Conservation (phyloP, 2,797 vertebrate species). For the Hozukius guyotensis region DNA sequence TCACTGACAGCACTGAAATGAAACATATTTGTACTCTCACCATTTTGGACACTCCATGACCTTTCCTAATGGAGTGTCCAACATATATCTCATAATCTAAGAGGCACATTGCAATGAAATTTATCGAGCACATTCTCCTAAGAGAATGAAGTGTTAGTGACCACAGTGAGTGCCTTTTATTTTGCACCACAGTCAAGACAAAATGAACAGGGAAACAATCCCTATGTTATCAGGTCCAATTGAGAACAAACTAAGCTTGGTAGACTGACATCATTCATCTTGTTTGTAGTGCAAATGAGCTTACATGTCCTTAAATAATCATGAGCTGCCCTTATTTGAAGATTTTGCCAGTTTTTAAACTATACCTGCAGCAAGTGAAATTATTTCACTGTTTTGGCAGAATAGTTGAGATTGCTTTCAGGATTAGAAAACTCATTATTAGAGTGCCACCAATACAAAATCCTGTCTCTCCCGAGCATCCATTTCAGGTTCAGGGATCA, state of each 20-base stretch:
- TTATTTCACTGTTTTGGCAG: not conserved
- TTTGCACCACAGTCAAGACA: not conserved
- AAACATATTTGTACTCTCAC: not conserved
- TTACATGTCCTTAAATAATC: not conserved
- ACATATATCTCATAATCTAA: not conserved
- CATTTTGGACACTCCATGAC: not conserved
- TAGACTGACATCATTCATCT: not conserved
- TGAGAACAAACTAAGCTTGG: not conserved
- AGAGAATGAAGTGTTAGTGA: not conserved
- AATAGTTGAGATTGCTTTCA: not conserved
- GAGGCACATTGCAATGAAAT: not conserved
- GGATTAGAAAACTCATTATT: not conserved
- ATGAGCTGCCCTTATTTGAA: not conserved
- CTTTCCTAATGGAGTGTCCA: not conserved
- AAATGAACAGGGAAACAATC: not conserved
- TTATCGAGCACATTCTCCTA: not conserved
- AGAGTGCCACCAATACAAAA: constrained; percentile 1
- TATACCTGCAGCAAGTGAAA: not conserved
- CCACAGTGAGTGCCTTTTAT: not conserved
- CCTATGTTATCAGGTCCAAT: not conserved
- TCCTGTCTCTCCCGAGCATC: not conserved
- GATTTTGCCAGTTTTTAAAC: not conserved
- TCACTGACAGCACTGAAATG: not conserved
- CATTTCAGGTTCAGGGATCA: constrained; percentile 66
- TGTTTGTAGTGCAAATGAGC: not conserved